Evolutionary conservation across 2,797 vertebrate genomes (phyloP), one percentile per base, ranked within the genome.

Genomic region (Sebastes oblongus): DNA sequence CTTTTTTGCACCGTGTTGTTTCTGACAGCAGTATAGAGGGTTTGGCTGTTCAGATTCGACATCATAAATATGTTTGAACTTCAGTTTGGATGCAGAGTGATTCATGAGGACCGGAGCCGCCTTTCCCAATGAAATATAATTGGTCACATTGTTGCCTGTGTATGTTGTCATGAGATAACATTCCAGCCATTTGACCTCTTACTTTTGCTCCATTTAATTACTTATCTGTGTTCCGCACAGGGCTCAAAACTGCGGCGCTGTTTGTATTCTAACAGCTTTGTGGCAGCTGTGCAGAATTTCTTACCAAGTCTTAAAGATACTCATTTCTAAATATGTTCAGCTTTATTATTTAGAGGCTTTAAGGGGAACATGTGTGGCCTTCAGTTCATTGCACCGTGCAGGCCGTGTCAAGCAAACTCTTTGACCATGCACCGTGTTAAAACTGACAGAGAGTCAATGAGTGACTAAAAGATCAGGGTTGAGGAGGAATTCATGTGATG

Each of bases 111-210:
- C 77, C 64, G 25, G 71, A 82, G 81, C 66, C 2, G 25, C 74
- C 74, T 79, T 79, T 84, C 62, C 81, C 80, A 82, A 60, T 75
- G 78, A 91, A 82, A 84, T 90, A 88, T 82, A 93, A 93, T 86
- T 79, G 80, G 85, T 86, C 83, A 86, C 89, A 94, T 93, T 94
- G 93, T 95, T 94, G 88, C 79, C 82, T 77, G 81, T 89, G 91
- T 90, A 85, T 93, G 93, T 88, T 92, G 86, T 91, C 90, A 88
- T 87, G 90, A 95, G 94, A 95, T 95, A 95, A 94, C 92, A 91
- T 94, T 94, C 90, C 92, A 92, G 72, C 78, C 82, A 64, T 93
- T 86, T 94, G 89, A 95, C 94, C 93, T 92, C 92, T 91, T 80
- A 82, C 73, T 88, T 84, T 88, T 82, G 73, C 83, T 82, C 85